Conservation (phyloP, 2,888 invertebrate genomes). For the Hylaea fasciaria region DNA sequence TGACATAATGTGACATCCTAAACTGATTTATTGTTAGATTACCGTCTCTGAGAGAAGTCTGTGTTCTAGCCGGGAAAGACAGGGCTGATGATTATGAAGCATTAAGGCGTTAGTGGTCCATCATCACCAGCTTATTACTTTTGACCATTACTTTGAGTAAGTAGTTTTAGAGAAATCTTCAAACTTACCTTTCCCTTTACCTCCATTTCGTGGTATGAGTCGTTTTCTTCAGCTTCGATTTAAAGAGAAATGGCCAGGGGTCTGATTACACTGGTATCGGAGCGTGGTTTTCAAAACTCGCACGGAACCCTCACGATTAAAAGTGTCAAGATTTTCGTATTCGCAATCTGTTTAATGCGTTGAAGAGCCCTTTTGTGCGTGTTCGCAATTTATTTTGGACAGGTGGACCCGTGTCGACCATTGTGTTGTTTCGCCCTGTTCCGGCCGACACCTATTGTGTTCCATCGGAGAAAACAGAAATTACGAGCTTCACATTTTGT, state of each 20-base stretch:
- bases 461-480: slow-evolving; percentile 28
- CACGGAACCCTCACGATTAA: slow-evolving; percentile 44
- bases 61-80: no score
- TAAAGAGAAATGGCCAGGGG: not conserved
- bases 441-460: slow-evolving; percentile 36
- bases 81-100: no score
- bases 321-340: slow-evolving; percentile 63
- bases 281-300: slow-evolving; percentile 23
- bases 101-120: no score
- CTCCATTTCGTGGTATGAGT: no score
- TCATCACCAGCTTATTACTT: no score
- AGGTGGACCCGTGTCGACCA: slow-evolving; percentile 45
- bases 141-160: no score
- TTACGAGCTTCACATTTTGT: slow-evolving; percentile 16
- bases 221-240: not conserved
- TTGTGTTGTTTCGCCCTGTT: slow-evolving; percentile 34
- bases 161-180: no score
- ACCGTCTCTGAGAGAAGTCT: no score
- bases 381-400: slow-evolving; percentile 58
- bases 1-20: no score
- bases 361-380: slow-evolving; percentile 60
- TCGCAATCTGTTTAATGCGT: slow-evolving; percentile 74
- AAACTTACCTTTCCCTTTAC: not conserved
- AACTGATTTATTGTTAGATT: no score
- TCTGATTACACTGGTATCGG: slow-evolving; percentile 35